These are phyloP conservation scores for Rhabdophis nuchalis DNA, from an alignment of 2,797 vertebrate species.

Conservation along the genomic window DNA sequence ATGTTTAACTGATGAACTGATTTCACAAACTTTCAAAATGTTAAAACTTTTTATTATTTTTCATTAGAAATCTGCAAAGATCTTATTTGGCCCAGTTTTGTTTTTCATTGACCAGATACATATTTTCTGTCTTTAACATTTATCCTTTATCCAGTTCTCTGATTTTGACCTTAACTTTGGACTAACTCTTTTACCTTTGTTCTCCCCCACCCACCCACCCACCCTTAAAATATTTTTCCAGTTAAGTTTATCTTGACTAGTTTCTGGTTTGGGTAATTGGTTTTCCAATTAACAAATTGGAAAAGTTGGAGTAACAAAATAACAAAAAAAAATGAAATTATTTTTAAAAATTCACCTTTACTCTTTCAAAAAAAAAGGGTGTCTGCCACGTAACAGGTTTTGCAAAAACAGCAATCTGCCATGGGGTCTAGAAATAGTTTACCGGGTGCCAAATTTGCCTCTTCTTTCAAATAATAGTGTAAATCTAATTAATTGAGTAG, in stretches of 20 bases:
- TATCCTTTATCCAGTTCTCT: background rate
- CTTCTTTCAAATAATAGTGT: background rate
- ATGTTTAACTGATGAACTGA: background rate
- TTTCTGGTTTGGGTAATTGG: background rate
- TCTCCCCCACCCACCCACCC: no score
- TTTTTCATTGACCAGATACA: background rate
- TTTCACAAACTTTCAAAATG: slow-evolving; percentile 16
- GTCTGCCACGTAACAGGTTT: background rate
- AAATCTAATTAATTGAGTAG: background rate
- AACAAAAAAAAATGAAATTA: background rate
- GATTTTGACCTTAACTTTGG: background rate
- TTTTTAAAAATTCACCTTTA: background rate
- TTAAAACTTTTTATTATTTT: background rate
- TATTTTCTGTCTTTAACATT: background rate
- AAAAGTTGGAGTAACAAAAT: background rate
- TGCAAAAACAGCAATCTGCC: background rate
- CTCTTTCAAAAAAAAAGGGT: background rate
- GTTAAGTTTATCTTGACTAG: background rate
- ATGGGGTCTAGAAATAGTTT: background rate
- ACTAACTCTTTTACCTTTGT: background rate
- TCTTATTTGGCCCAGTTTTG: background rate
- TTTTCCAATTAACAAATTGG: background rate
- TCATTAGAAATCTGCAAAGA: background rate
- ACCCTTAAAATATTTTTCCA: background rate
- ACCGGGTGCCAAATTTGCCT: background rate